These are phyloP conservation scores for Xenus cinereus DNA, from an alignment of 2,113 vertebrate species.

Conservation along the genomic window DNA sequence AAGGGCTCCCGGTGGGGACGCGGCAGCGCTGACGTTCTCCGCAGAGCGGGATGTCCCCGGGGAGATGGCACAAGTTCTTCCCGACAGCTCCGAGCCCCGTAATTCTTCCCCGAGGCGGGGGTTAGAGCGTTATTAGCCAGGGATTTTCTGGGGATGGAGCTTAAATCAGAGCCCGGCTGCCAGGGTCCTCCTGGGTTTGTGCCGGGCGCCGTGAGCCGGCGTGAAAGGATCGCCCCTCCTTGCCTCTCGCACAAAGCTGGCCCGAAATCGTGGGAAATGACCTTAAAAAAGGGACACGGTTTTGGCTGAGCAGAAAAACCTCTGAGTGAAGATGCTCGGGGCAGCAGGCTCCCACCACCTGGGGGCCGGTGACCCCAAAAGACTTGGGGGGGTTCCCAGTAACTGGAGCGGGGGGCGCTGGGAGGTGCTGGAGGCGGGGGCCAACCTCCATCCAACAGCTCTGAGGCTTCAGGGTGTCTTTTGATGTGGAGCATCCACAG, in stretches of 20 bases:
- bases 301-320: not conserved
- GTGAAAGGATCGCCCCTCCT: not conserved
- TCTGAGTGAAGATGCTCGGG: not conserved
- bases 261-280: not conserved
- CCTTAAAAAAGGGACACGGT: not conserved
- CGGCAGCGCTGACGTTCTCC: not conserved
- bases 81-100: not conserved
- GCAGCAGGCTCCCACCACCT: not conserved
- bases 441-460: not conserved
- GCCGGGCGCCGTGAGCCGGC: not conserved
- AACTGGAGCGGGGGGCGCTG: not conserved
- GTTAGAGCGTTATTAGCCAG: rapidly evolving
- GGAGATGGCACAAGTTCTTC: not conserved
- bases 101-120: not conserved
- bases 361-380: not conserved
- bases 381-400: not conserved
- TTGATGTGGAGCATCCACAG: not conserved
- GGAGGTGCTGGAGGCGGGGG: not conserved
- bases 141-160: not conserved
- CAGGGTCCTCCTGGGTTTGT: not conserved
- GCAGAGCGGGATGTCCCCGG: not conserved
- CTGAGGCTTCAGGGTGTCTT: not conserved
- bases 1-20: not conserved
- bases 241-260: not conserved
- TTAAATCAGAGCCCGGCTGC: not conserved